Percentiles rank a stretch among this genome's conserved stretches.
Conservation (phyloP, 2,888 invertebrate species). For the Aphodius sticticus region DNA sequence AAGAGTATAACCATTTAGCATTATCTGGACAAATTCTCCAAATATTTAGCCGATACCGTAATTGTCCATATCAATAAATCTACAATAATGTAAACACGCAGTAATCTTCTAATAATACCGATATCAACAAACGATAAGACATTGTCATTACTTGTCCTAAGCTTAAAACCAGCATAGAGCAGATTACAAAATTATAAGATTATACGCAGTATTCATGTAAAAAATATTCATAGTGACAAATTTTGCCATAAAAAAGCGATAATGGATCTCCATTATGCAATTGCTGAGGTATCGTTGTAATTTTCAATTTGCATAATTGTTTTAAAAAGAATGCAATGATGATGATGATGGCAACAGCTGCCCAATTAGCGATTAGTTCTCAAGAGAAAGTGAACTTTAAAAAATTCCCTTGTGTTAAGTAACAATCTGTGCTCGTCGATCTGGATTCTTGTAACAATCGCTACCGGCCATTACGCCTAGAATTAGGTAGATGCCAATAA, state of each 20-base stretch:
- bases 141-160: neutral
- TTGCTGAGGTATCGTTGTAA: neutral
- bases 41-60: neutral
- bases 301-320: neutral
- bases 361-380: neutral
- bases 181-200: neutral
- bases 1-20: neutral
- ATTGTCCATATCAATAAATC: neutral
- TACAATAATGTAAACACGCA: neutral
- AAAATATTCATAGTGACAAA: neutral
- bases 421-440: neutral
- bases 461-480: neutral
- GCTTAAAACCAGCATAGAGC: neutral
- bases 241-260: neutral
- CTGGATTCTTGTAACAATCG: neutral
- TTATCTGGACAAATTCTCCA: neutral
- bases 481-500: neutral
- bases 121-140: neutral
- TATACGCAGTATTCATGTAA: neutral
- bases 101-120: neutral
- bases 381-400: slow-evolving; percentile 4
- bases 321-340: neutral
- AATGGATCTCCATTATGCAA: neutral
- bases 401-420: neutral
- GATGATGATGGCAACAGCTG: neutral